A percentile compares a stretch with the other conserved stretches of the same genome.
Evolutionary conservation across 2,797 vertebrate species (phyloP).

Genomic region (Helarctos malayanus): DNA sequence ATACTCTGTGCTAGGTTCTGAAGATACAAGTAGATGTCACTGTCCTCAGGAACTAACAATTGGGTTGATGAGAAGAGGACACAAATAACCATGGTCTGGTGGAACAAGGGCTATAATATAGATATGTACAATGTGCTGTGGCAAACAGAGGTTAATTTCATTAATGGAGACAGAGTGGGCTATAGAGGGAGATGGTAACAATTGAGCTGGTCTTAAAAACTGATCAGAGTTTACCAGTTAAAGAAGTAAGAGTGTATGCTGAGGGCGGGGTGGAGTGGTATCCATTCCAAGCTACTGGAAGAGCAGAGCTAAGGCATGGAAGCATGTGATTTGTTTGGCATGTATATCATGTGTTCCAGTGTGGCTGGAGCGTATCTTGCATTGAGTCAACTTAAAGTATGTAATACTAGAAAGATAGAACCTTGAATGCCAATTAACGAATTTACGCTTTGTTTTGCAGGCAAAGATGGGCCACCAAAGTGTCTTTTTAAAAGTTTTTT

Average conservation of each 20-base stretch:
- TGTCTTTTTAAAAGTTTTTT: not conserved
- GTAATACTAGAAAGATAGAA: constrained; percentile 25
- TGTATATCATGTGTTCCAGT: not conserved
- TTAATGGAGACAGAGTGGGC: not conserved
- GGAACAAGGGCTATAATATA: not conserved
- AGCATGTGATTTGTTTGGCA: not conserved
- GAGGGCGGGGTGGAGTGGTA: not conserved
- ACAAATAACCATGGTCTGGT: not conserved
- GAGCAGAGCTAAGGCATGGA: not conserved
- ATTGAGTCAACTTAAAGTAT: not conserved
- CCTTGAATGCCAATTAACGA: not conserved
- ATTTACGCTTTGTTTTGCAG: constrained; percentile 34
- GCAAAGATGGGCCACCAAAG: not conserved
- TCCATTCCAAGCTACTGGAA: not conserved
- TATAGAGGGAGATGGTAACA: constrained; percentile 1
- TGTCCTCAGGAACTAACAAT: not conserved
- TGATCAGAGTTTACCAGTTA: not conserved
- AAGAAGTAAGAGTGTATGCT: not conserved
- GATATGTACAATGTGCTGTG: not conserved
- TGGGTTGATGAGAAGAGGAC: not conserved
- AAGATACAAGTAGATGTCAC: not conserved
- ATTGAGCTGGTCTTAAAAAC: constrained; percentile 42
- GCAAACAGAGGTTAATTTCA: not conserved
- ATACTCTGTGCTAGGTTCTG: not conserved
- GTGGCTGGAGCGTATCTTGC: not conserved